Percentiles rank a stretch among this genome's conserved stretches.
Conservation (phyloP, 2,113 vertebrate species). For the Podilymbus podiceps region DNA sequence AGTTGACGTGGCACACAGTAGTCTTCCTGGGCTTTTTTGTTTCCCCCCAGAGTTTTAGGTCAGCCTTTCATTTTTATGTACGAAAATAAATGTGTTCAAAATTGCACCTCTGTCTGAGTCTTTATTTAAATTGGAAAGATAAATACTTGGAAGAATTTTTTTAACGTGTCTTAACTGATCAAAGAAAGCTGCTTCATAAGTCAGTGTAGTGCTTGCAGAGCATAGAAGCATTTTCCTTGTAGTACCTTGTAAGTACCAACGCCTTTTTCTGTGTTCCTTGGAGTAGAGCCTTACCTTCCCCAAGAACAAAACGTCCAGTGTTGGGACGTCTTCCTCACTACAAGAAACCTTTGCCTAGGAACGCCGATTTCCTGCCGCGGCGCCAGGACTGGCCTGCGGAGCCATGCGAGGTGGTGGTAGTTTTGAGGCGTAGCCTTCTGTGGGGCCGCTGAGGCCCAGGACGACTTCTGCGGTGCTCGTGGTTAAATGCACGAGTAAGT, state of each 20-base stretch:
- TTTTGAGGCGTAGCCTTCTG: not conserved
- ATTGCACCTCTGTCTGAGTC: slow-evolving; percentile 64
- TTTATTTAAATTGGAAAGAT: slow-evolving; percentile 57
- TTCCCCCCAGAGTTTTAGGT: slow-evolving; percentile 21
- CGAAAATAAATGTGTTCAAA: slow-evolving; percentile 75
- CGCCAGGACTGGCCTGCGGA: not conserved
- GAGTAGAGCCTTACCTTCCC: not conserved
- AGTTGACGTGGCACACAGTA: not conserved
- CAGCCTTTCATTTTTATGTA: slow-evolving; percentile 58
- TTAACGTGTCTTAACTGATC: not conserved
- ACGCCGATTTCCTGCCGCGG: accelerated
- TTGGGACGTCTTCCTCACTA: not conserved
- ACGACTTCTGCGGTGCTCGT: not conserved
- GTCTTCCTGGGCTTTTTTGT: slow-evolving; percentile 48
- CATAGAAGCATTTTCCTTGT: not conserved
- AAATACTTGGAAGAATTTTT: not conserved
- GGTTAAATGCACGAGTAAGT: not conserved
- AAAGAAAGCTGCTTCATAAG: not conserved
- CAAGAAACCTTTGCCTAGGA: not conserved
- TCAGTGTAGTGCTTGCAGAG: not conserved
- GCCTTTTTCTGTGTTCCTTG: accelerated
- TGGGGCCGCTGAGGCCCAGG: not conserved
- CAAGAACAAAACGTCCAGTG: not conserved
- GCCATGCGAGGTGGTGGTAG: not conserved
- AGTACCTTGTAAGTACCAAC: not conserved